These are phyloP conservation scores for Microtus ochrogaster DNA, from an alignment of 2,113 vertebrate species.

Conservation along the genomic window DNA sequence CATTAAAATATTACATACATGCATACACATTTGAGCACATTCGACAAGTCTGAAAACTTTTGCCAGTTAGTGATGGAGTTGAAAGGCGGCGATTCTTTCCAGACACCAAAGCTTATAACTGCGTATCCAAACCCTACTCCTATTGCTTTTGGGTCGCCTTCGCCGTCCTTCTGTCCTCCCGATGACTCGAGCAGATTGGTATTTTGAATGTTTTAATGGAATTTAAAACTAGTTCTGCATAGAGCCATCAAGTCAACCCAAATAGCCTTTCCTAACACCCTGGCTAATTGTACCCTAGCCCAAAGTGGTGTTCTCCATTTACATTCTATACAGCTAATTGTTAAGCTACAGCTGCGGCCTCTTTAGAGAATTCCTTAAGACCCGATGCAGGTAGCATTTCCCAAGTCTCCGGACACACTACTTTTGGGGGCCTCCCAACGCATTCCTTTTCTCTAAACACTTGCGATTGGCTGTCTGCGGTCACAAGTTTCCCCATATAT, in stretches of 20 bases:
- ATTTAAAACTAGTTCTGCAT: slow-evolving; percentile 8
- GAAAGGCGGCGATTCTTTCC: slow-evolving; percentile 39
- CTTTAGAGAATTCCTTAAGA: background rate
- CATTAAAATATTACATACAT: slow-evolving; percentile 25
- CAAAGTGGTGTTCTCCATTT: background rate
- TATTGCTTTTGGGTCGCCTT: background rate
- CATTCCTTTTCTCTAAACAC: background rate
- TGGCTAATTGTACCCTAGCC: background rate
- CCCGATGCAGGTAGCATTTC: background rate
- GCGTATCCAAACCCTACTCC: background rate
- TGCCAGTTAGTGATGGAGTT: slow-evolving; percentile 47
- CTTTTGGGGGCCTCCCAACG: background rate
- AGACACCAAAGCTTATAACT: background rate
- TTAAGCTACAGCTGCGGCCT: background rate
- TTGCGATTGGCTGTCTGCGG: background rate
- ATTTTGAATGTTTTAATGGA: slow-evolving; percentile 49
- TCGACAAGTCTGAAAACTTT: slow-evolving; percentile 12
- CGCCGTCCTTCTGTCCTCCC: background rate
- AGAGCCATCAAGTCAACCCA: background rate
- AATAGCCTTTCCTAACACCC: background rate
- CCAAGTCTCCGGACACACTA: background rate
- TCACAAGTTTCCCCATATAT: background rate
- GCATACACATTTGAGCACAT: slow-evolving; percentile 30
- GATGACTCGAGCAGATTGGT: slow-evolving; percentile 24
- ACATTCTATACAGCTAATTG: background rate